phyloP scores from a whole-genome alignment of 2,113 vertebrate species.

The Planiliza haematocheilus region DNA sequence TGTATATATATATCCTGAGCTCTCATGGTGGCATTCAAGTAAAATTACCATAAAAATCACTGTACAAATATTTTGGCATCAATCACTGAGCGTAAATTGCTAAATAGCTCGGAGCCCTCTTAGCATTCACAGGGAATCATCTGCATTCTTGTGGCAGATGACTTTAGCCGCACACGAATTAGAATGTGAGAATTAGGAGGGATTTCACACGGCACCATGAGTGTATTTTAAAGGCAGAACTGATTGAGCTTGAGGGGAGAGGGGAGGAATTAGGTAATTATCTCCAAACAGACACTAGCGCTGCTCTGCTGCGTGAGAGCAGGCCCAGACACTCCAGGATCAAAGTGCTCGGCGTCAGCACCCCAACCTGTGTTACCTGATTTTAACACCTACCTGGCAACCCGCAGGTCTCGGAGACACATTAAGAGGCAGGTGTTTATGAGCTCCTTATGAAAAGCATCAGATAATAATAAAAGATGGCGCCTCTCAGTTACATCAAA shows the following conservation, averaged over 20 bases:
- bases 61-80: slow-evolving; percentile 75
- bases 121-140: slow-evolving; percentile 63
- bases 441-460: slow-evolving; percentile 35
- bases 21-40: slow-evolving; percentile 66
- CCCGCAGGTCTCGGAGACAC: slow-evolving; percentile 19
- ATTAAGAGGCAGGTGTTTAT: slow-evolving; percentile 7
- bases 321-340: slow-evolving; percentile 40
- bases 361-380: slow-evolving; percentile 50
- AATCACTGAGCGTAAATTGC: slow-evolving; percentile 67
- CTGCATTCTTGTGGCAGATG: slow-evolving; percentile 67
- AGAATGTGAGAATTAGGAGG: slow-evolving; percentile 69
- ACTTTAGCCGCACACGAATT: slow-evolving; percentile 70
- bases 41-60: slow-evolving; percentile 72
- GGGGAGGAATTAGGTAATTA: slow-evolving; percentile 69
- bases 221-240: slow-evolving; percentile 71
- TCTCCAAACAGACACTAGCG: slow-evolving; percentile 60
- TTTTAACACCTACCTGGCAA: slow-evolving; percentile 60
- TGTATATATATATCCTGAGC: slow-evolving; percentile 56
- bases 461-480: slow-evolving; percentile 27
- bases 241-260: slow-evolving; percentile 66
- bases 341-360: slow-evolving; percentile 50
- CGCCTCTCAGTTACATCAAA: slow-evolving; percentile 53
- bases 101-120: slow-evolving; percentile 71
- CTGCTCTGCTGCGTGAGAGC: slow-evolving; percentile 50
- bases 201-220: slow-evolving; percentile 66